Evolutionary conservation across 2,888 invertebrate genomes (phyloP), one percentile per base, ranked within the genome.

Genomic region (Drosophila borealis): DNA sequence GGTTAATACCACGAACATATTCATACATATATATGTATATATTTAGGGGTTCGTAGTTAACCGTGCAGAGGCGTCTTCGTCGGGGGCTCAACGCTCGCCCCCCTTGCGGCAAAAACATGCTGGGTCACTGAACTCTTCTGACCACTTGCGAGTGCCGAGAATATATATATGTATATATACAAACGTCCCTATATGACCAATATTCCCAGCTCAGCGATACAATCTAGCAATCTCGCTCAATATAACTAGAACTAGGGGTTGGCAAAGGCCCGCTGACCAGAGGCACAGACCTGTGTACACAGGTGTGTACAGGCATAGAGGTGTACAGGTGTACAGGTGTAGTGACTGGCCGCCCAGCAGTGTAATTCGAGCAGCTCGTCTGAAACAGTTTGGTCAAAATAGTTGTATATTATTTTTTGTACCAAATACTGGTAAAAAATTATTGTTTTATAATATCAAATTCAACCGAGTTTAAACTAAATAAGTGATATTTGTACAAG

Each of bases 201-300:
- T 55, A 34, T 45, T 17, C 14, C 49, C 37, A 42, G 45, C 37
- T 36, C 21, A 14, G 9, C 21, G 41, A 29, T 50, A 54, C 37
- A 37, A 45, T 49, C 39, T 49, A 57, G 55, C 29, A 53, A 49
- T 59, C 39, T 62, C 8, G 13, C 36, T 21, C 19, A 34, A 44
- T 51, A 44, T 54, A 45, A 42, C 37, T 33, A 8, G 1, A 29
- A 8, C 19, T 74, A 63, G 54, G 71, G 74, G 74, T 74, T 71
- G 74, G 37, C 45, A 37, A 10, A 21, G 37, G 13, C 25, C 46
- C 13, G 45, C 39, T 70, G 70, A 70, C 59, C 62, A 59, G 17
- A 42, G 50, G 42, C 17, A 37, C 48, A 49, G 9, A 21, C n/a
- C n/a, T n/a, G n/a, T n/a, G n/a, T n/a, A n/a, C n/a, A n/a, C n/a